phyloP scores from a whole-genome alignment of 2,113 vertebrate species.

The Sinocyclocheilus rhinocerous region DNA sequence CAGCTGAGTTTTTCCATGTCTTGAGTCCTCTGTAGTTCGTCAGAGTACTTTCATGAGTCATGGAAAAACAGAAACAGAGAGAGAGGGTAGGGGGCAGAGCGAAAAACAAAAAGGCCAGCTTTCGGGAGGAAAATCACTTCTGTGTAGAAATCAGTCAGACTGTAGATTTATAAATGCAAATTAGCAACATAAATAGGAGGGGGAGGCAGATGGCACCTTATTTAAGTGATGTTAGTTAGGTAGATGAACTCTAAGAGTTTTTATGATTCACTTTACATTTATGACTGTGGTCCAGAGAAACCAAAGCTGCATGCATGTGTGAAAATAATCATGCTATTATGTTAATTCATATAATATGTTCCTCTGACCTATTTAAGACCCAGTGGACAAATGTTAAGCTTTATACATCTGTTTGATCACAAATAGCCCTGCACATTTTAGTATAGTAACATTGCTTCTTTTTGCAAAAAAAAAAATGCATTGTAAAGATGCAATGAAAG shows the following conservation, averaged over 20 bases:
- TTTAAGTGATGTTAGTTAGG: not conserved
- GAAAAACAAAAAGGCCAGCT: constrained; percentile 11
- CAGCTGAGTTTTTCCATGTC: constrained; percentile 35
- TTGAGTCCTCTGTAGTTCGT: constrained; percentile 36
- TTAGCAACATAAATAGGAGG: not conserved
- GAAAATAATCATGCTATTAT: not conserved
- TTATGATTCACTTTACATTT: not conserved
- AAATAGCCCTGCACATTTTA: not conserved
- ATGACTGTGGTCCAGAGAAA: not conserved
- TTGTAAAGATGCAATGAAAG: not conserved
- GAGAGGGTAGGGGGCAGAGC: not conserved
- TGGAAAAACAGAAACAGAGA: constrained; percentile 24
- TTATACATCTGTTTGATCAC: not conserved
- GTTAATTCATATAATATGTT: not conserved
- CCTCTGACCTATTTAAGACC: not conserved
- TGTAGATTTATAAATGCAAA: not conserved
- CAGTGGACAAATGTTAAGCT: not conserved
- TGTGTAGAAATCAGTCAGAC: not conserved
- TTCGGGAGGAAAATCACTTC: not conserved
- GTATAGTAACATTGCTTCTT: not conserved
- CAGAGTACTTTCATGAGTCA: constrained; percentile 17
- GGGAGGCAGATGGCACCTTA: not conserved
- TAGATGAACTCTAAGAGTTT: not conserved
- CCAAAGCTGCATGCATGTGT: not conserved
- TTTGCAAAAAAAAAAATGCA: not conserved